Percentiles rank a stretch among this genome's conserved stretches.
Conservation (phyloP, 2,797 vertebrate species). For the Paramormyrops hopkinsi region DNA sequence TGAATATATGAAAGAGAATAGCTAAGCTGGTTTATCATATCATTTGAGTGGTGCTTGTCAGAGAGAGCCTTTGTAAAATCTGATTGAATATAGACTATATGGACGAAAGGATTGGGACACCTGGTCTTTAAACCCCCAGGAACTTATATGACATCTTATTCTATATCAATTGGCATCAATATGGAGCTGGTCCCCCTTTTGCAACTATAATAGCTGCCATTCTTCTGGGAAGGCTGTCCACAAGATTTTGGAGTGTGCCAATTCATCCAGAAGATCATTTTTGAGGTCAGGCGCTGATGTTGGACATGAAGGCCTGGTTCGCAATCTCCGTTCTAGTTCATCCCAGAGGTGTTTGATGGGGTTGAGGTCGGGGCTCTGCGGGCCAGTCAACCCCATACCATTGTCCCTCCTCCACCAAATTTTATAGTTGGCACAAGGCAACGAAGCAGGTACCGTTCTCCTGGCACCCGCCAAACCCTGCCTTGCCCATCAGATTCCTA, state of each 20-base stretch:
- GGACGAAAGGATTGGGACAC: neutral
- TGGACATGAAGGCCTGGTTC: neutral
- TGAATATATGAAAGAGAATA: neutral
- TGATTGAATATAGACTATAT: neutral
- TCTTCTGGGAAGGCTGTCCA: neutral
- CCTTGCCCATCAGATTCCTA: neutral
- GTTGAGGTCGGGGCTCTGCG: neutral
- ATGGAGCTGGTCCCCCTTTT: neutral
- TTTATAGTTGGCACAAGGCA: neutral
- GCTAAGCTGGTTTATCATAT: neutral
- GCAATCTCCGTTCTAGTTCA: neutral
- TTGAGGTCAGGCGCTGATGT: neutral
- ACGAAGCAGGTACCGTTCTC: neutral
- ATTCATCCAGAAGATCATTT: neutral
- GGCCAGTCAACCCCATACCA: neutral
- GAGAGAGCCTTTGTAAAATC: neutral
- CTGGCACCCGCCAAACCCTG: neutral
- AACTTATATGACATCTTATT: neutral
- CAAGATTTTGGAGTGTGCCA: neutral
- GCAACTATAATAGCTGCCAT: neutral
- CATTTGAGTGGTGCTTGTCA: neutral
- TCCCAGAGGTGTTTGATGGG: neutral
- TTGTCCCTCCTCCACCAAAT: neutral
- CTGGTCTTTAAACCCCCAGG: neutral
- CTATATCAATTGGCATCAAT: neutral